These are phyloP conservation scores for Rhinophrynus dorsalis DNA, from an alignment of 2,797 vertebrate species.

Conservation along the genomic window DNA sequence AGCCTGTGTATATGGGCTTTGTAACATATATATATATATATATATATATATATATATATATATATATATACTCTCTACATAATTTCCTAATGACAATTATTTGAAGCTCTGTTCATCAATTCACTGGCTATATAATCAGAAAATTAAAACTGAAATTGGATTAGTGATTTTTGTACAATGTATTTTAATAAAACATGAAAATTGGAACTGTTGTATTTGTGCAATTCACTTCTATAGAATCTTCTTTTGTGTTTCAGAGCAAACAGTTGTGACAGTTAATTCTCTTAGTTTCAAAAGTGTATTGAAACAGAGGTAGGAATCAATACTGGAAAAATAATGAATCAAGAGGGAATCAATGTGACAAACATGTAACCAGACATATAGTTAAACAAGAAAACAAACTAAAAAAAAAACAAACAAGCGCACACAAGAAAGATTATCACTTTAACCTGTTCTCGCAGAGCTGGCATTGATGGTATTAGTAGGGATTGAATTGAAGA, in stretches of 20 bases:
- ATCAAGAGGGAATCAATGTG: constrained; percentile 56
- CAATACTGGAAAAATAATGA: constrained; percentile 59
- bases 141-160: no score
- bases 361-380: constrained; percentile 58
- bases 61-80: no score
- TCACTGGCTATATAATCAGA: no score
- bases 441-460: constrained; percentile 88
- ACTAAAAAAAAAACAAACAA: constrained; percentile 34
- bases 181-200: no score
- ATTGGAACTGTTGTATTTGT: neutral
- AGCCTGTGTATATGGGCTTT: no score
- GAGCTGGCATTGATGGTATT: constrained; percentile 78
- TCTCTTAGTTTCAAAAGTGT: constrained; percentile 38
- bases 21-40: no score
- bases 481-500: constrained; percentile 78
- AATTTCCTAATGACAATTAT: no score
- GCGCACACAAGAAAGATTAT: constrained; percentile 68
- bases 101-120: no score
- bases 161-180: no score
- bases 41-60: no score
- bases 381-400: constrained; percentile 55
- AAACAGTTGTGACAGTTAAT: constrained; percentile 35
- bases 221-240: constrained; percentile 18
- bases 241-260: constrained; percentile 48
- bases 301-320: constrained; percentile 45